phyloP scores from a whole-genome alignment of 2,797 vertebrate genomes.

The Esox lucius region DNA sequence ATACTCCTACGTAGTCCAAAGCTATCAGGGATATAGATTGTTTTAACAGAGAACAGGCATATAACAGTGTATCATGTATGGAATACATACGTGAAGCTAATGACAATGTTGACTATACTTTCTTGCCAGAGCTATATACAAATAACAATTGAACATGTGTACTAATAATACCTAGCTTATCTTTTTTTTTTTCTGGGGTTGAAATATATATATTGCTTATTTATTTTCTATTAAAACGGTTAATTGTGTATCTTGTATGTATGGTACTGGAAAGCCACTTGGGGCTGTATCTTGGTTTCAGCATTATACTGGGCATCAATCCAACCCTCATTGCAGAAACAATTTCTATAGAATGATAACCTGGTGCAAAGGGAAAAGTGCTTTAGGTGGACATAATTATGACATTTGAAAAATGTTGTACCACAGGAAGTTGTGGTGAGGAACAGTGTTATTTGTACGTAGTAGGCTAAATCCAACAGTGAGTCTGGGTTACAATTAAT shows the following conservation, averaged over 20 bases:
- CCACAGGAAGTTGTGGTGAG: no score
- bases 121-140: slow-evolving; percentile 59
- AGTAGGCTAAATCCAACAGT: neutral
- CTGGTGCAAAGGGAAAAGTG: neutral
- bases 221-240: slow-evolving; percentile 68
- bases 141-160: slow-evolving; percentile 49
- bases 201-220: slow-evolving; percentile 54
- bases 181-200: slow-evolving; percentile 56
- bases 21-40: slow-evolving; percentile 67
- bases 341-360: neutral
- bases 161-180: slow-evolving; percentile 48
- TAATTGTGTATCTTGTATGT: slow-evolving; percentile 45
- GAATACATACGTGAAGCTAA: slow-evolving; percentile 46
- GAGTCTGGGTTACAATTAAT: slow-evolving; percentile 21
- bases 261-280: slow-evolving; percentile 32
- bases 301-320: neutral
- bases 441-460: neutral
- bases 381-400: neutral
- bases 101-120: slow-evolving; percentile 43
- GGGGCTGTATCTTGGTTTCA: slow-evolving; percentile 3
- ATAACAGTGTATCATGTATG: slow-evolving; percentile 49
- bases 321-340: neutral
- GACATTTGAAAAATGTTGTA: neutral
- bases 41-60: slow-evolving; percentile 34
- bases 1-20: slow-evolving; percentile 61